phyloP scores from a whole-genome alignment of 2,888 invertebrate genomes.

The Quadroppia sp. region DNA sequence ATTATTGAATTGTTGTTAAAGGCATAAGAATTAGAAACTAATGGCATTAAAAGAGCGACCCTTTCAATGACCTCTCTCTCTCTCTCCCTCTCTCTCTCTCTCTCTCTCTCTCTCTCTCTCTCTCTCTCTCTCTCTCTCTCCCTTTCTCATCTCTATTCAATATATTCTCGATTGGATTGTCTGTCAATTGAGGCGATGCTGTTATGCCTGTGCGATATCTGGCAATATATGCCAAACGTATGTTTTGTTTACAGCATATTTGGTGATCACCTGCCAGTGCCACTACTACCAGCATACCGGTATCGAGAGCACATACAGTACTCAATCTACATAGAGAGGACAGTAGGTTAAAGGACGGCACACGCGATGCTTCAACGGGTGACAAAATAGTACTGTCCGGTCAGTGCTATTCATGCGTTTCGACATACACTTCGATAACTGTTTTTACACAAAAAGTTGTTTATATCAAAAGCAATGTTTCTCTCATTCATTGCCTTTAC shows the following conservation, averaged over 20 bases:
- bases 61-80: not conserved
- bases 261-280: conserved; percentile 28
- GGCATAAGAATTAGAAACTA: conserved; percentile 34
- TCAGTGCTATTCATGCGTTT: conserved; percentile 4
- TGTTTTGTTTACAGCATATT: conserved; percentile 22
- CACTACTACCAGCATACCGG: not conserved
- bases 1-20: conserved; percentile 30
- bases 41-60: conserved; percentile 14
- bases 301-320: not conserved
- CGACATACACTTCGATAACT: conserved; percentile 29
- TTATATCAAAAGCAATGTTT: conserved; percentile 27
- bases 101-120: conserved; percentile 23
- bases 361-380: conserved; percentile 30
- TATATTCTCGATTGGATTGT: conserved; percentile 1
- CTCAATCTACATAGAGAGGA: no score
- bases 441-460: conserved; percentile 31
- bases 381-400: conserved; percentile 16
- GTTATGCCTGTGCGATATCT: conserved; percentile 8
- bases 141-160: not conserved
- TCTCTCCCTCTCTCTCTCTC: conserved; percentile 17
- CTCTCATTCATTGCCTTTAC: conserved; percentile 5
- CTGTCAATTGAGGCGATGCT: conserved; percentile 1
- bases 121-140: conserved; percentile 18
- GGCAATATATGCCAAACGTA: conserved; percentile 15
- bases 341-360: conserved; percentile 37